These are phyloP conservation scores for Delphinapterus leucas DNA, from an alignment of 2,113 vertebrate species.

Conservation along the genomic window DNA sequence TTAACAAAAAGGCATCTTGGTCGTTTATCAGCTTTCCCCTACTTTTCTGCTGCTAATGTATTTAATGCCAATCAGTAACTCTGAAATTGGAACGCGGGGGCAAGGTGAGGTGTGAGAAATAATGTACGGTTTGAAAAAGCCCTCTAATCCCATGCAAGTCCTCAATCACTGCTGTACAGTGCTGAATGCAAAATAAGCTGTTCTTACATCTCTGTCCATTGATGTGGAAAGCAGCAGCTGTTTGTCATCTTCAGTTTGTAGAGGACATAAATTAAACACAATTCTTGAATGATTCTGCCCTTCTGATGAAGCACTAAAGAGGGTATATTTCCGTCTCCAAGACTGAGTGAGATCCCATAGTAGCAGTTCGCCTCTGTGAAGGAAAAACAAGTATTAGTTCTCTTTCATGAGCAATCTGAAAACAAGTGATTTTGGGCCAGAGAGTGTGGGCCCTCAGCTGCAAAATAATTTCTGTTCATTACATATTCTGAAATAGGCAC, in stretches of 20 bases:
- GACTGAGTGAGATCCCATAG: constrained; percentile 90
- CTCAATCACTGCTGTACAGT: neutral
- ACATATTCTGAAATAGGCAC: neutral
- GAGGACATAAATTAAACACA: constrained; percentile 92
- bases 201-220: constrained; percentile 94
- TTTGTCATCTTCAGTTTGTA: constrained; percentile 79
- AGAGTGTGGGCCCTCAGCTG: neutral
- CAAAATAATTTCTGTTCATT: neutral
- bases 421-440: neutral
- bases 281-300: constrained; percentile 95
- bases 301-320: constrained; percentile 88
- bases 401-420: neutral
- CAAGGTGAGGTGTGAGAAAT: neutral
- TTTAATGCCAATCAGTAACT: neutral
- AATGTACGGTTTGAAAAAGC: neutral
- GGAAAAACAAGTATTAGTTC: neutral
- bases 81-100: neutral
- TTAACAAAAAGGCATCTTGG: neutral
- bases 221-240: constrained; percentile 94
- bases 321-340: constrained; percentile 90
- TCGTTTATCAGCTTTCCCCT: neutral
- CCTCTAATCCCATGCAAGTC: neutral
- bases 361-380: constrained; percentile 91
- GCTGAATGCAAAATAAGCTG: neutral
- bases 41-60: neutral